Evolutionary conservation across 1,140 invertebrate genomes (phyloP).

Genomic region (Platorchestia sp.): DNA sequence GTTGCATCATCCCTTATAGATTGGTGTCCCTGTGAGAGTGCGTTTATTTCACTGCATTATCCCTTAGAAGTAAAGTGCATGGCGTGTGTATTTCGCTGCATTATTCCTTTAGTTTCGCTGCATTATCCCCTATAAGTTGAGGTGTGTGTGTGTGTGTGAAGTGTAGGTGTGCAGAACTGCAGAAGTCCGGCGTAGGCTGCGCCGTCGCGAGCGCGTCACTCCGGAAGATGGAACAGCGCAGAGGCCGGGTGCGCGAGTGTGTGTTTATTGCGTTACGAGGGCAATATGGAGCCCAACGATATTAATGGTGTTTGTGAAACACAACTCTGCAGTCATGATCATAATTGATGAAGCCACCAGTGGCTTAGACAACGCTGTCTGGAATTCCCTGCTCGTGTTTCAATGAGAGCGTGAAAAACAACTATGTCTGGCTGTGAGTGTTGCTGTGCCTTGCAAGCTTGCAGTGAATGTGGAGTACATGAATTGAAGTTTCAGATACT

Average conservation of each 20-base stretch:
- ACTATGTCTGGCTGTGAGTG: too few species aligned
- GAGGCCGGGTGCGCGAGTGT: neutral
- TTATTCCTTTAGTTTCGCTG: neutral
- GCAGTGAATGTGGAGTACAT: too few species aligned
- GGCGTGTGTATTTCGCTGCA: too few species aligned
- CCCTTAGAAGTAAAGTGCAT: too few species aligned
- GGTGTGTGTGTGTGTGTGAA: neutral
- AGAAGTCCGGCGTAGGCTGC: too few species aligned
- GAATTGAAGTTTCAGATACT: too few species aligned
- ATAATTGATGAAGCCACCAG: conserved; percentile 7
- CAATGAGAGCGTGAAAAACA: neutral
- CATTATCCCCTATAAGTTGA: neutral
- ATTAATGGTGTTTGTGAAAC: conserved; percentile 9
- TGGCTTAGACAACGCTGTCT: neutral
- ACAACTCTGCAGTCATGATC: conserved; percentile 6
- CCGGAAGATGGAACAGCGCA: neutral
- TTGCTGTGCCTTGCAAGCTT: too few species aligned
- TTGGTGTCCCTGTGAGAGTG: too few species aligned
- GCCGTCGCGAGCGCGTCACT: neutral
- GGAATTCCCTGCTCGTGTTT: neutral
- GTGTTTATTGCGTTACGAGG: neutral
- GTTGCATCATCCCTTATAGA: too few species aligned
- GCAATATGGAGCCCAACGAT: neutral
- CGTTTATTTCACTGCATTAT: too few species aligned
- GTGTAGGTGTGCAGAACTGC: neutral